phyloP scores from a whole-genome alignment of 2,888 invertebrate species.

The Eristalis pertinax region DNA sequence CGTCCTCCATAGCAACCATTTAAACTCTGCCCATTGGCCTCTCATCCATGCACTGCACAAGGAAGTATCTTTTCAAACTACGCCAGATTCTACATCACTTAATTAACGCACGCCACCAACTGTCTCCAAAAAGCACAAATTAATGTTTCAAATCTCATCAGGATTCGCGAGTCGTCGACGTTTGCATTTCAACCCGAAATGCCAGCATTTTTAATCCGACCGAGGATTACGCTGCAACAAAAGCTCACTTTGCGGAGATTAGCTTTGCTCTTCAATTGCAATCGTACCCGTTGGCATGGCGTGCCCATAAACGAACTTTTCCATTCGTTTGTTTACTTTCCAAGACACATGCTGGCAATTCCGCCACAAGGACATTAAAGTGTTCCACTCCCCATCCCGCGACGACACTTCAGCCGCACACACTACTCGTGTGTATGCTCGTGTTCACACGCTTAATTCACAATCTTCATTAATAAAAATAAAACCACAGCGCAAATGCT shows the following conservation, averaged over 20 bases:
- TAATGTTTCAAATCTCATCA: background rate
- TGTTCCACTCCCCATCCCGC: background rate
- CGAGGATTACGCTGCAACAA: slow-evolving; percentile 51
- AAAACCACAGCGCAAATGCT: slow-evolving; percentile 23
- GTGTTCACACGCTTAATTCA: slow-evolving; percentile 49
- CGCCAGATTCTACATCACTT: no score
- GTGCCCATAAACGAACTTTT: slow-evolving; percentile 26
- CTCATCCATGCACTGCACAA: no score
- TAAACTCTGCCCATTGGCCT: no score
- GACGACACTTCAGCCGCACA: slow-evolving; percentile 14
- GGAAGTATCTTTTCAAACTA: no score
- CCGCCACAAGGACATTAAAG: slow-evolving; percentile 21
- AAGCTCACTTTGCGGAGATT: slow-evolving; percentile 56
- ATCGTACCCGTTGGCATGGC: background rate
- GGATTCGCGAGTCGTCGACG: background rate
- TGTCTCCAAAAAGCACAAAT: background rate
- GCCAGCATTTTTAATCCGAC: slow-evolving; percentile 46
- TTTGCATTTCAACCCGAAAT: background rate
- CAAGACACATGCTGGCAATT: slow-evolving; percentile 54
- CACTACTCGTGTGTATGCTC: background rate
- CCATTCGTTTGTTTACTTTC: slow-evolving; percentile 51
- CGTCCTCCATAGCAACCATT: no score
- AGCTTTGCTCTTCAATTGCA: slow-evolving; percentile 41
- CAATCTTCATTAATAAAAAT: slow-evolving; percentile 39
- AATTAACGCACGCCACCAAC: no score